These are phyloP conservation scores for Myoxocephalus aenaeus DNA, from an alignment of 2,797 vertebrate species.

Conservation along the genomic window DNA sequence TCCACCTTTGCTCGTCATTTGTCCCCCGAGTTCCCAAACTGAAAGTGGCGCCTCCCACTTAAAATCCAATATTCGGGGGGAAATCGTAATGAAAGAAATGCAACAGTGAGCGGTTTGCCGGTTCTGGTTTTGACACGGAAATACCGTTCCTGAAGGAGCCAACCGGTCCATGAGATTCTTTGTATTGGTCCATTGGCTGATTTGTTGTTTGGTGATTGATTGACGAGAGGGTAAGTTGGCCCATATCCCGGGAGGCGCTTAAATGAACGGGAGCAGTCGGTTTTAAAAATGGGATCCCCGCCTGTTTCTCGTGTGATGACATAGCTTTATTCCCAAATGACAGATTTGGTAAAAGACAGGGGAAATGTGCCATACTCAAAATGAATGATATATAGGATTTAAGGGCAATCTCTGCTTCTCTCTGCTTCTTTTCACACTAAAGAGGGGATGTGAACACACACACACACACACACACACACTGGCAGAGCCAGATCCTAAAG, in stretches of 20 bases:
- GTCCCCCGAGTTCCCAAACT: constrained; percentile 8
- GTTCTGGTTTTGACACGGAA: background rate
- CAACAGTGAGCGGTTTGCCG: background rate
- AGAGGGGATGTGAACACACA: constrained; percentile 12
- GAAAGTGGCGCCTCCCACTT: background rate
- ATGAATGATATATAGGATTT: constrained; percentile 70
- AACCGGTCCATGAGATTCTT: constrained; percentile 23
- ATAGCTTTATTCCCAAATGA: constrained; percentile 46
- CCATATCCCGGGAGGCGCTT: constrained; percentile 25
- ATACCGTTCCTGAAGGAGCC: background rate
- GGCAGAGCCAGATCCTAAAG: constrained; percentile 54
- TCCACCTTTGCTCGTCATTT: constrained; percentile 47
- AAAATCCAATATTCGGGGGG: background rate
- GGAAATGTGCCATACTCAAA: constrained; percentile 62
- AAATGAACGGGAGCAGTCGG: constrained; percentile 19
- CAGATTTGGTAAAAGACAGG: constrained; percentile 41
- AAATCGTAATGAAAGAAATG: constrained; percentile 4
- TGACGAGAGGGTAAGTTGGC: constrained; percentile 22
- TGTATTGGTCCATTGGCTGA: constrained; percentile 49
- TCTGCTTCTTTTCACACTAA: constrained; percentile 58
- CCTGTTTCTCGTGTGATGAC: constrained; percentile 41
- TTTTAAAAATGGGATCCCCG: constrained; percentile 48
- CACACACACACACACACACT: constrained; percentile 16
- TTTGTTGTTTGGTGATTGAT: constrained; percentile 50
- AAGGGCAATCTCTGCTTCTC: constrained; percentile 53